Percentiles rank a stretch among this genome's conserved stretches.
phyloP scores from a whole-genome alignment of 2,113 vertebrate genomes.

The Otis tarda region DNA sequence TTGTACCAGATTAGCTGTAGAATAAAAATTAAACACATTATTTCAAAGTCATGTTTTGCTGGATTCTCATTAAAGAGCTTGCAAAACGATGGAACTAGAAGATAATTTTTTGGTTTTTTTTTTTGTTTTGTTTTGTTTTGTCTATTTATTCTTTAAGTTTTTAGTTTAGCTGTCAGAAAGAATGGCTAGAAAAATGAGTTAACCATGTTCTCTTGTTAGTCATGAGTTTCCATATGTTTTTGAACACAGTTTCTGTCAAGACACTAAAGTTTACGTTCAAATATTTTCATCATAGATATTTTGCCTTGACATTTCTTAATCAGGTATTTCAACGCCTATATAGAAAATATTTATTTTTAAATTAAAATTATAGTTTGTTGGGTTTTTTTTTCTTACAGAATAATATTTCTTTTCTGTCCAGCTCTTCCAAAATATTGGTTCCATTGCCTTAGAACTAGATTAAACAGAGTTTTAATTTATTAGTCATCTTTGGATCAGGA shows the following conservation, averaged over 20 bases:
- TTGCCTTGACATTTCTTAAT: neutral
- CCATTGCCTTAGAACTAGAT: neutral
- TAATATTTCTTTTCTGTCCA: neutral
- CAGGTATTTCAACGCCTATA: fast-evolving
- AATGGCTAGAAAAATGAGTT: neutral
- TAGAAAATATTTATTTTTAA: neutral
- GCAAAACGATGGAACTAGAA: neutral
- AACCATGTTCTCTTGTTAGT: neutral
- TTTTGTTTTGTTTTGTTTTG: neutral
- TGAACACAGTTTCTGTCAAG: neutral
- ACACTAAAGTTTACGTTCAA: neutral
- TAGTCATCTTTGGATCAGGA: neutral
- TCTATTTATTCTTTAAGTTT: neutral
- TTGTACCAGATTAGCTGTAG: slow-evolving; percentile 50
- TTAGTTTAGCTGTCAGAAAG: neutral
- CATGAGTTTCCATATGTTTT: neutral
- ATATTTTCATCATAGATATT: neutral
- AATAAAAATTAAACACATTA: neutral
- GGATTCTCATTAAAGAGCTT: neutral
- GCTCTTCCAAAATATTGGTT: neutral
- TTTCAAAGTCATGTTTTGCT: neutral
- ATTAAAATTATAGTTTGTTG: neutral
- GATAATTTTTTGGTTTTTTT: fast-evolving
- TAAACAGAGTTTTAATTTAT: neutral
- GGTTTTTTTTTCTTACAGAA: neutral